Conservation (phyloP, 2,113 vertebrate species). For the Reinhardtius hippoglossoides region DNA sequence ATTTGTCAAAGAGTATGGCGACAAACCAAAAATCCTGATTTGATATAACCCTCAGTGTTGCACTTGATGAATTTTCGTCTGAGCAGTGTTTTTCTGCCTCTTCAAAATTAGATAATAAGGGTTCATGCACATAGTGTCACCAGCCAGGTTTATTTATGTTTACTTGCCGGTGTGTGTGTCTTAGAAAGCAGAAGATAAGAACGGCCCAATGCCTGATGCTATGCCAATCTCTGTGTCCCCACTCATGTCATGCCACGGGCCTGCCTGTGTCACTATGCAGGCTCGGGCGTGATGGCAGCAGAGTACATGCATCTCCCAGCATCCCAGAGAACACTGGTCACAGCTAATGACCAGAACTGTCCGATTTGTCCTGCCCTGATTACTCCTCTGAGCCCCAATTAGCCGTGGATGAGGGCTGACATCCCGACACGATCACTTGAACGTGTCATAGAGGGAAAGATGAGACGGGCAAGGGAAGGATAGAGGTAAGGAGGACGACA, state of each 20-base stretch:
- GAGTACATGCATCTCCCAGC: conserved; percentile 62
- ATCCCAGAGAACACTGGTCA: conserved; percentile 80
- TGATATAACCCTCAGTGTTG: conserved; percentile 25
- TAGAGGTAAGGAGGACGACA: conserved; percentile 13
- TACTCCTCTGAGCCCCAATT: conserved; percentile 97
- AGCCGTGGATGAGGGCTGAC: conserved; percentile 89
- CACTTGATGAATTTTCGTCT: conserved; percentile 16
- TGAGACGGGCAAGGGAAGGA: conserved; percentile 41
- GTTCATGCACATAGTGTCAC: conserved; percentile 28
- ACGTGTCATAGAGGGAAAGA: conserved; percentile 76
- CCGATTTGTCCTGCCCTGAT: conserved; percentile 94
- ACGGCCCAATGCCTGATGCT: conserved; percentile 31
- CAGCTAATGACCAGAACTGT: conserved; percentile 96
- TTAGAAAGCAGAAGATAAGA: conserved; percentile 51
- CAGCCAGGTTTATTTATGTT: conserved; percentile 42
- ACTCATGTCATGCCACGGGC: conserved; percentile 48
- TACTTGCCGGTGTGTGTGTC: conserved; percentile 35
- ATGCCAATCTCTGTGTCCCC: conserved; percentile 41
- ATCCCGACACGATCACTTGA: conserved; percentile 90
- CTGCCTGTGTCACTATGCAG: conserved; percentile 56
- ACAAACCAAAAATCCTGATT: conserved; percentile 31
- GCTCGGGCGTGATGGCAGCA: conserved; percentile 50
- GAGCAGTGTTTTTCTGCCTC: conserved; percentile 12
- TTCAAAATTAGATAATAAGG: conserved; percentile 30
- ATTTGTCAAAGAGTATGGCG: not conserved